phyloP scores from a whole-genome alignment of 2,113 vertebrate genomes.

The Rana temporaria region DNA sequence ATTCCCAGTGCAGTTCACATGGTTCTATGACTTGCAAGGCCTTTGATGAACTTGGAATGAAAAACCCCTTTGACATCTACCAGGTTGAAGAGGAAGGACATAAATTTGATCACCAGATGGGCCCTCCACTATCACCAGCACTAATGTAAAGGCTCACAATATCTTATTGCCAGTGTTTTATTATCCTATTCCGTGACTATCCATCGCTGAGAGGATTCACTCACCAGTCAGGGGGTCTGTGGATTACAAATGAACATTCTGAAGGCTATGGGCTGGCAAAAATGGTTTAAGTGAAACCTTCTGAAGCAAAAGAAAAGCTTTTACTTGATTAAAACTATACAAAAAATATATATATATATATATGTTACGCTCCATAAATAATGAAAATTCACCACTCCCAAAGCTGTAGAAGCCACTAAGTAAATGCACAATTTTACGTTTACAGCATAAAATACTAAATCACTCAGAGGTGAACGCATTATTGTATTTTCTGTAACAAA shows the following conservation, averaged over 20 bases:
- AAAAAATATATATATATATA: too few species aligned
- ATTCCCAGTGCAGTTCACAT: background rate
- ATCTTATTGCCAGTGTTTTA: conserved; percentile 6
- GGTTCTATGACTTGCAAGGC: background rate
- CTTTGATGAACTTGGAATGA: conserved; percentile 5
- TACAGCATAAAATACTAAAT: conserved; percentile 30
- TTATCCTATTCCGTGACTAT: conserved; percentile 27
- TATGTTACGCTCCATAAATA: conserved; percentile 33
- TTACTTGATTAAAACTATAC: conserved; percentile 47
- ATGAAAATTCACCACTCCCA: conserved; percentile 8
- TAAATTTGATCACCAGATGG: conserved; percentile 1
- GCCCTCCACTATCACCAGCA: background rate
- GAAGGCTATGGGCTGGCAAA: conserved; percentile 1
- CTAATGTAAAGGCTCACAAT: background rate
- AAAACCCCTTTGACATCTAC: background rate
- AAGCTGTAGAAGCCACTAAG: conserved; percentile 24
- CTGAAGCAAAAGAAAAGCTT: conserved; percentile 20
- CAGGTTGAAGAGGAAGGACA: background rate
- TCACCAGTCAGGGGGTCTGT: conserved; percentile 27
- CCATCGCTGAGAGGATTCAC: conserved; percentile 27
- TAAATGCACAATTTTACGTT: conserved; percentile 23
- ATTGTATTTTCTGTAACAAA: conserved; percentile 48
- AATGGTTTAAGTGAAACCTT: conserved; percentile 37
- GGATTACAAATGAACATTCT: conserved; percentile 34
- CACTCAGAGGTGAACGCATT: conserved; percentile 28